phyloP scores from a whole-genome alignment of 2,888 invertebrate genomes.

The Punctoribates punctum region DNA sequence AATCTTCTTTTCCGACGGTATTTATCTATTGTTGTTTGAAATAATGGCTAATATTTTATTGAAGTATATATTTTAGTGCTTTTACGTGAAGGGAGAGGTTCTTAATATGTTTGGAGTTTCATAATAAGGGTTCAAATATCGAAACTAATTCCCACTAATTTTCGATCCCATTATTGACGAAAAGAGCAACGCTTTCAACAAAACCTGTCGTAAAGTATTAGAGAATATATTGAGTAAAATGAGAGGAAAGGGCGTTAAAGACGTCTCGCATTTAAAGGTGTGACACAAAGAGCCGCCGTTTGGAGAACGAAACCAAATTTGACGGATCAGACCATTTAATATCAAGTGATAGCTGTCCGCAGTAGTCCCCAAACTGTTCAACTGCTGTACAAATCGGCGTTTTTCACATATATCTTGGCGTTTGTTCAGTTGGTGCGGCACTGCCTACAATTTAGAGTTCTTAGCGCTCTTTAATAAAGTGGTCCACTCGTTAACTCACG shows the following conservation, averaged over 20 bases:
- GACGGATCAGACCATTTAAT: conserved; percentile 25
- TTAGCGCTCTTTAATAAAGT: conserved; percentile 28
- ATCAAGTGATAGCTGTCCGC: background rate
- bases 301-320: background rate
- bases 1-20: no score
- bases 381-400: conserved; percentile 11
- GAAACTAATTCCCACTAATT: no score
- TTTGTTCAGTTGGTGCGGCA: background rate
- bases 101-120: no score
- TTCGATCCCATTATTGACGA: no score
- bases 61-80: no score
- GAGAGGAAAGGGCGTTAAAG: background rate
- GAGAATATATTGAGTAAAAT: no score
- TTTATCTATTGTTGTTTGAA: no score
- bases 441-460: background rate
- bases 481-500: conserved; percentile 17
- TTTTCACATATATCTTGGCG: background rate
- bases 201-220: no score
- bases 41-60: no score
- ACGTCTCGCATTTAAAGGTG: background rate
- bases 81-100: no score
- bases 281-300: conserved; percentile 27
- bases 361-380: conserved; percentile 4
- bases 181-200: no score
- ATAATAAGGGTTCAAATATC: no score